Evolutionary conservation across 2,113 vertebrate species (phyloP).

Genomic region (Toxotes jaculatrix): DNA sequence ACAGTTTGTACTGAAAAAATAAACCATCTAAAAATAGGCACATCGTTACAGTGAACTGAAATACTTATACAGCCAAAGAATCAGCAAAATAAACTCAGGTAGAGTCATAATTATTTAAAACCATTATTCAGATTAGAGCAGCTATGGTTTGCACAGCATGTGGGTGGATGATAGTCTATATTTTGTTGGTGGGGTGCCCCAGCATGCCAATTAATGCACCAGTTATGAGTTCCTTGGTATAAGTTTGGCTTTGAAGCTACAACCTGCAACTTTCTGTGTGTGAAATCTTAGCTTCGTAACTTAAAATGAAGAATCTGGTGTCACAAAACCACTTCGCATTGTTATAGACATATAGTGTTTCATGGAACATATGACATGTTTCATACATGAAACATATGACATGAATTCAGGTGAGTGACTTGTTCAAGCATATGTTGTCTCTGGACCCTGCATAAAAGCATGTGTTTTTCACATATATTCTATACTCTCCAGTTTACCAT

Average conservation of each 20-base stretch:
- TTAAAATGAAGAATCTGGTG: not conserved
- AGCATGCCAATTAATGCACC: slow-evolving; percentile 9
- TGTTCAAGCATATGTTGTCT: not conserved
- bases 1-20: not conserved
- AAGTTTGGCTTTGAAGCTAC: not conserved
- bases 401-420: not conserved
- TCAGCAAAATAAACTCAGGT: not conserved
- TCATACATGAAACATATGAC: not conserved
- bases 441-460: not conserved
- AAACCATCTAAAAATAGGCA: not conserved
- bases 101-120: not conserved
- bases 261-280: slow-evolving; percentile 13
- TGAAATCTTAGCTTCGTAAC: not conserved
- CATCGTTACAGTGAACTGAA: not conserved
- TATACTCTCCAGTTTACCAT: slow-evolving; percentile 19
- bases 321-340: not conserved
- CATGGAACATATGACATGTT: not conserved
- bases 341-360: not conserved
- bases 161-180: slow-evolving; percentile 17
- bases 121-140: slow-evolving; percentile 11
- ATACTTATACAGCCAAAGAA: not conserved
- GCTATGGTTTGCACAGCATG: not conserved
- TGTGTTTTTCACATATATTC: slow-evolving; percentile 22
- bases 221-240: not conserved
- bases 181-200: slow-evolving; percentile 7